Base-by-base conservation (phyloP, 2,113 vertebrate genomes). In the Ornithorhynchus anatinus region DNA sequence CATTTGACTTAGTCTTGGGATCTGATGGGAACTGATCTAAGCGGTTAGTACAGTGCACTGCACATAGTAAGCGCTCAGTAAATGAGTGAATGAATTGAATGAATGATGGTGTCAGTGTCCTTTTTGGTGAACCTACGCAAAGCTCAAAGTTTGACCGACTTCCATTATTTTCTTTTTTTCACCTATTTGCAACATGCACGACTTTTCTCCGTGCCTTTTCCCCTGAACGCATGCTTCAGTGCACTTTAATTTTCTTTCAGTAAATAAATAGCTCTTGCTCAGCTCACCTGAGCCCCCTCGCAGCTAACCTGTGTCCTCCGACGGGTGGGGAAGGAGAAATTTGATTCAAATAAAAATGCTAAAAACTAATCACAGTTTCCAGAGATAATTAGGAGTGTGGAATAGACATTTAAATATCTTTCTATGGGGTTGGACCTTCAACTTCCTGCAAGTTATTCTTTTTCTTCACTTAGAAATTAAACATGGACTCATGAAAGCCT, bases 171-270 rank as follows among this genome's bases (percentile, higher is more conserved):
- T 40, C 65, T 66, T 35, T 57, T 44, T 44, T 44, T n/a, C 38
- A 40, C 65, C 62, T 48, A 59, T 68, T 63, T 61, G 14, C 62
- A 35, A 61, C 82, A 51, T 65, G 62, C 39, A 57, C 0, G 32
- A 76, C 75, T 72, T 67, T 72, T 69, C 76, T 69, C 19, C 59
- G 15, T 77, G 35, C 59, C 59, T 72, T 69, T 58, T 68, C 54
- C 72, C 62, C 75, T 56, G 76, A 77, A 59, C 59, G 19, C 47
- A 83, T 77, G 75, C 80, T 77, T 81, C 27, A 0, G 66, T 72
- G 75, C 80, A 79, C 85, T 85, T 81, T 75, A 81, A 79, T 79
- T 87, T 83, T 72, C 42, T 56, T 45, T 11, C 40, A 36, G 43
- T 69, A 68, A 79, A 77, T 77, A 69, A 68, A 53, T 69, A 56